phyloP scores from a whole-genome alignment of 2,797 vertebrate genomes.

The Prionace glauca region DNA sequence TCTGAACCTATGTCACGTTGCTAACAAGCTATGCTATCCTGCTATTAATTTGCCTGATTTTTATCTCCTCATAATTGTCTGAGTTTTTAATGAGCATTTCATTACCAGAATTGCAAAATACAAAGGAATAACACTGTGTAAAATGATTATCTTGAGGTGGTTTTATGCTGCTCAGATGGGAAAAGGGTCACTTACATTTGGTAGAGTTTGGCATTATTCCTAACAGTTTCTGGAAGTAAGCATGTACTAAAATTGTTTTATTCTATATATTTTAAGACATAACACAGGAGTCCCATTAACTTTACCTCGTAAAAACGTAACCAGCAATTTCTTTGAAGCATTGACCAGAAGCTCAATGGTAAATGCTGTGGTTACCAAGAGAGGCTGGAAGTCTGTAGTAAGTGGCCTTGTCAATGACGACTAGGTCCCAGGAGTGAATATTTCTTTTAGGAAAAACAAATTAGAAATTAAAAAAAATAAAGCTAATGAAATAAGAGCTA shows the following conservation, averaged over 20 bases:
- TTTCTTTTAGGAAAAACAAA: neutral
- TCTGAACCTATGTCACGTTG: neutral
- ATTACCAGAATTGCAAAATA: neutral
- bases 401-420: neutral
- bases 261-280: neutral
- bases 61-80: neutral
- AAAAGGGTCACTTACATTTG: neutral
- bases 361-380: neutral
- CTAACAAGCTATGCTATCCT: neutral
- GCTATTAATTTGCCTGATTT: neutral
- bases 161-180: neutral
- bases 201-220: neutral
- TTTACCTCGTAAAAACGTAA: neutral
- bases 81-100: neutral
- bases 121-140: neutral
- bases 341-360: neutral
- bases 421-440: neutral
- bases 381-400: neutral
- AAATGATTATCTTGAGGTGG: neutral
- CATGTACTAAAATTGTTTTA: neutral
- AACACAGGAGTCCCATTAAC: neutral
- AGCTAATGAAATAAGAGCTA: too few species aligned
- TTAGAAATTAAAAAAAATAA: too few species aligned
- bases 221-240: neutral
- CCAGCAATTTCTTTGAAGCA: neutral